Base-by-base conservation (phyloP, 2,888 invertebrate species). In the Hemithea aestivaria region DNA sequence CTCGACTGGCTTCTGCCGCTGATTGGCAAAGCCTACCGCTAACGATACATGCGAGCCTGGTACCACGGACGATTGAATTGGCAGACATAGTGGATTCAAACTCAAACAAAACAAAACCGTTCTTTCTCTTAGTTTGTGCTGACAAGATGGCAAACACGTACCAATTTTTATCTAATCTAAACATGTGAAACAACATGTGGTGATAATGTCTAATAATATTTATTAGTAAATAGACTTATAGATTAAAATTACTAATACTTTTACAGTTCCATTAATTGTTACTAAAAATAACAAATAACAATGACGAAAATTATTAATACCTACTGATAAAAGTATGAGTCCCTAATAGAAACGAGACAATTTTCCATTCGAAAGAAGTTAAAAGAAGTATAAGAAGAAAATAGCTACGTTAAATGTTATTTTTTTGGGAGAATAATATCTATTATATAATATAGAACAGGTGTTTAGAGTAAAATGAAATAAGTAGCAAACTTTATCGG, bases 41-140 rank as follows among this genome's bases (percentile, higher is more conserved):
- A 52, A 51, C 47, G 48, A 43, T 49, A 54, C 60, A 62, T 83
- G 74, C 61, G 56, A 43, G 58, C 78, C 77, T 84, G 65, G 83
- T 85, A 81, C 66, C 45, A 46, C 53, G 56, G 53, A 63, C 68
- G 69, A 79, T 72, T 56, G 70, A 80, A 80, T 81, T 82, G 81
- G 80, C 82, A 81, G 82, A 82, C 82, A 80, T 79, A 75, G 73
- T 78, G 73, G 72, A 73, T 71, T 69, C 58, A 59, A 57, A 56
- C 48, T 34, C 48, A 54, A 61, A 62, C 56, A 59, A 63, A 62
- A 63, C 56, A 63, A 60, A 33, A 29, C 20, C n/a, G 21, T 23
- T 5, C 25, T n/a, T n/a, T n/a, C n/a, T n/a, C n/a, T n/a, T n/a
- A n/a, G n/a, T n/a, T n/a, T n/a, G n/a, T 11, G 12, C 7, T 25